Evolutionary conservation across 2,888 invertebrate species (phyloP).

Genomic region (Phasia obesa): DNA sequence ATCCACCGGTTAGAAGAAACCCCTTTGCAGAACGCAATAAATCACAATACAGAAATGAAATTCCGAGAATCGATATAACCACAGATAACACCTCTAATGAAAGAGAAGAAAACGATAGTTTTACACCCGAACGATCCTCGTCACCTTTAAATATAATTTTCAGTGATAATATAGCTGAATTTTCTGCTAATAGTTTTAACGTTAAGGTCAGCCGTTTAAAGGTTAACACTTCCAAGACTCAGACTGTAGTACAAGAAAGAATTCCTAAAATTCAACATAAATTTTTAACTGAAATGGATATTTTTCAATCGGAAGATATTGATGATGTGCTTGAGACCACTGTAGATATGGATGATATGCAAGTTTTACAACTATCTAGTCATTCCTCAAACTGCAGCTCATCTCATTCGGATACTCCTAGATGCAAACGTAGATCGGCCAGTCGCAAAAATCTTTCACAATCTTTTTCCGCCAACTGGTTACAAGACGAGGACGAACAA

Average conservation of each 20-base stretch:
- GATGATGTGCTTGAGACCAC: slow-evolving; percentile 70
- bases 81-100: slow-evolving; percentile 24
- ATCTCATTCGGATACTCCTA: slow-evolving; percentile 80
- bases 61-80: slow-evolving; percentile 13
- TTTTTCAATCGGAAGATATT: slow-evolving; percentile 74
- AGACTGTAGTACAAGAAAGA: slow-evolving; percentile 3
- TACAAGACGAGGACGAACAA: slow-evolving; percentile 73
- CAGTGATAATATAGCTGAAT: slow-evolving; percentile 45
- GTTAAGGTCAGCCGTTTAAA: slow-evolving; percentile 76
- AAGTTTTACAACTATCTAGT: slow-evolving; percentile 76
- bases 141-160: slow-evolving; percentile 73
- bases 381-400: slow-evolving; percentile 76
- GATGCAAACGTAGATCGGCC: slow-evolving; percentile 78
- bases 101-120: slow-evolving; percentile 69
- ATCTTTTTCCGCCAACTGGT: slow-evolving; percentile 78
- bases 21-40: slow-evolving; percentile 15
- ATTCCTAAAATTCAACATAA: background rate
- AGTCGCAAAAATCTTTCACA: slow-evolving; percentile 82
- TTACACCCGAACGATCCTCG: slow-evolving; percentile 79
- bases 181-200: slow-evolving; percentile 77
- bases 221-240: slow-evolving; percentile 74
- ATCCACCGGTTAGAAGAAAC: slow-evolving; percentile 70
- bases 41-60: slow-evolving; percentile 31
- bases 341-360: slow-evolving; percentile 77
- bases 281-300: slow-evolving; percentile 59